Conservation (phyloP, 1,140 invertebrate species). For the Drosophila orena region DNA sequence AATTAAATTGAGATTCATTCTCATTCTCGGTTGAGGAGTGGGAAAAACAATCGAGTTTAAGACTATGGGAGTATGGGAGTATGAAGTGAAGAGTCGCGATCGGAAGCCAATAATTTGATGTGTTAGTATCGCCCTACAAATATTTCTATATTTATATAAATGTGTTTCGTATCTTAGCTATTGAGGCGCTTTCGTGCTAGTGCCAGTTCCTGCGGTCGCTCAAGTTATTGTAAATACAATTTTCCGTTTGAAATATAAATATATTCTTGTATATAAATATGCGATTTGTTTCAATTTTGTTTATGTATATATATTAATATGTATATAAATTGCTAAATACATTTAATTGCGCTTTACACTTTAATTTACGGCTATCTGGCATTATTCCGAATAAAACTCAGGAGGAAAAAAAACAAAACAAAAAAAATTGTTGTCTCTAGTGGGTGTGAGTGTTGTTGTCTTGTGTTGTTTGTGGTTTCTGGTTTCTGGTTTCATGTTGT, state of each 20-base stretch:
- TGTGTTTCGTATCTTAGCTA: slow-evolving; percentile 5
- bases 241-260: slow-evolving; percentile 64
- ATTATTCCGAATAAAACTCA: slow-evolving; percentile 62
- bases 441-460: slow-evolving; percentile 16
- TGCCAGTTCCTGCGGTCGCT: slow-evolving; percentile 21
- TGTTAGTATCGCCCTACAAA: slow-evolving; percentile 2
- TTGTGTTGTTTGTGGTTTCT: not conserved
- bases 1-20: not conserved
- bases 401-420: slow-evolving; percentile 53
- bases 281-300: slow-evolving; percentile 55
- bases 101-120: slow-evolving; percentile 9
- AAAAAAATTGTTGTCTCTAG: slow-evolving; percentile 47
- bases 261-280: slow-evolving; percentile 73
- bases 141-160: slow-evolving; percentile 4
- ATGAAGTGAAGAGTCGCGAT: not conserved
- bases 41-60: not conserved
- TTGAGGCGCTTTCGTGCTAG: not conserved
- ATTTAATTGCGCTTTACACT: slow-evolving; percentile 79
- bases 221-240: slow-evolving; percentile 70
- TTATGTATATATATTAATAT: slow-evolving; percentile 56
- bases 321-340: slow-evolving; percentile 78
- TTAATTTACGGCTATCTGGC: slow-evolving; percentile 69
- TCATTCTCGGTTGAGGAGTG: not conserved
- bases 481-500: not conserved
- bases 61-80: slow-evolving; percentile 4